Evolutionary conservation across 2,888 invertebrate genomes (phyloP), one percentile per base, ranked within the genome.

Genomic region (Girardia tigrina): DNA sequence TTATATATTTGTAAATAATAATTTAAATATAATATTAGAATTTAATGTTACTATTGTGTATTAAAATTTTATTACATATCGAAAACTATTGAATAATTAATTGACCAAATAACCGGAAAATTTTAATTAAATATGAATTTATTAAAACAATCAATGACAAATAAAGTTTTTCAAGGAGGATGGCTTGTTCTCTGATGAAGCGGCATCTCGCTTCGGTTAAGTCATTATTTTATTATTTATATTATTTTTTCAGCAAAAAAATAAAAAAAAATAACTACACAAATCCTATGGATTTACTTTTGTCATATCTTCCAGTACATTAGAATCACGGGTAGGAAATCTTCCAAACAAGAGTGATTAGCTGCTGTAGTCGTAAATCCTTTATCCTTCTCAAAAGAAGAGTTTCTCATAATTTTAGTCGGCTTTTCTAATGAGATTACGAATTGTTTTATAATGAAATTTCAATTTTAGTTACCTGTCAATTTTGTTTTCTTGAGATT

Each of bases 271-370:
- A 23, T 56, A 56, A 56, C 23, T 56, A 56, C 23, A 56, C n/a
- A 56, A 56, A 56, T 56, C 56, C 56, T 20, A 20, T 56, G 56
- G 56, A n/a, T 56, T 56, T 56, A 56, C 23, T 56, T 56, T 56
- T 56, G 56, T 56, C 56, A 56, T 56, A 56, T 56, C 23, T 23
- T 16, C 56, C 56, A 56, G 8, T 56, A 56, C 8, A 56, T 56
- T 56, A n/a, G 4, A 56, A 56, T 23, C 20, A 56, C n/a, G n/a
- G 20, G n/a, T 12, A 56, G 56, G 23, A 20, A 56, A n/a, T 12
- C 56, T 20, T 4, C n/a, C 23, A 56, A n/a, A 4, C 6, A 56
- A 23, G n/a, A 56, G 56, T 56, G 56, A 56, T 23, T 56, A 16
- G 56, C 23, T 56, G 56, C n/a, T 2, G 56, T 56, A 56, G n/a